A percentile compares a stretch with the other conserved stretches of the same genome.
These are phyloP conservation scores for Aporophyla lueneburgensis DNA, from an alignment of 2,888 invertebrate species.

Conservation along the genomic window DNA sequence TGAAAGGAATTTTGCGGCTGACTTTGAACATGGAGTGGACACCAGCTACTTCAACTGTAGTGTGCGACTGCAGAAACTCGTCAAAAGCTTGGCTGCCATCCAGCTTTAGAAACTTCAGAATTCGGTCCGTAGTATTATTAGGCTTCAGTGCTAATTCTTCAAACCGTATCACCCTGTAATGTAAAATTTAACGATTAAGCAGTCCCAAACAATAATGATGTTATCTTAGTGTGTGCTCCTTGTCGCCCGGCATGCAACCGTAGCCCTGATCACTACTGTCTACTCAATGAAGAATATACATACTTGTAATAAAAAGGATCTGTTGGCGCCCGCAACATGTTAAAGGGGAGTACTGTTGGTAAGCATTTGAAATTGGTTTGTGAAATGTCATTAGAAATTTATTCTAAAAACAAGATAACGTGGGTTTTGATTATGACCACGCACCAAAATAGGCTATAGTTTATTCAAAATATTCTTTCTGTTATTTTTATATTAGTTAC, in stretches of 20 bases:
- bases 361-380: background rate
- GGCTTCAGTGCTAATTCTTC: conserved; percentile 96
- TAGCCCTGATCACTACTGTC: too few relatives aligned
- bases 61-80: conserved; percentile 95
- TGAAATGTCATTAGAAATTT: background rate
- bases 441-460: background rate
- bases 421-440: background rate
- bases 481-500: background rate
- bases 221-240: background rate
- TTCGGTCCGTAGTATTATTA: conserved; percentile 92
- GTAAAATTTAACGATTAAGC: conserved; percentile 77
- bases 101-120: conserved; percentile 94
- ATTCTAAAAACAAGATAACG: background rate
- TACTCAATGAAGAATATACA: background rate
- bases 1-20: conserved; percentile 95
- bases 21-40: conserved; percentile 96
- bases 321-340: background rate
- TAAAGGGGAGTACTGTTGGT: background rate
- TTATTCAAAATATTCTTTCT: background rate
- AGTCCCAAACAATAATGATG: conserved; percentile 74
- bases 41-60: conserved; percentile 94
- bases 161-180: conserved; percentile 87
- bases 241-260: background rate
- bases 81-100: conserved; percentile 92
- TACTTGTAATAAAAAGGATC: background rate